Percentiles rank a stretch among this genome's conserved stretches.
Conservation (phyloP, 2,888 invertebrate species). For the Panorpa germanica region DNA sequence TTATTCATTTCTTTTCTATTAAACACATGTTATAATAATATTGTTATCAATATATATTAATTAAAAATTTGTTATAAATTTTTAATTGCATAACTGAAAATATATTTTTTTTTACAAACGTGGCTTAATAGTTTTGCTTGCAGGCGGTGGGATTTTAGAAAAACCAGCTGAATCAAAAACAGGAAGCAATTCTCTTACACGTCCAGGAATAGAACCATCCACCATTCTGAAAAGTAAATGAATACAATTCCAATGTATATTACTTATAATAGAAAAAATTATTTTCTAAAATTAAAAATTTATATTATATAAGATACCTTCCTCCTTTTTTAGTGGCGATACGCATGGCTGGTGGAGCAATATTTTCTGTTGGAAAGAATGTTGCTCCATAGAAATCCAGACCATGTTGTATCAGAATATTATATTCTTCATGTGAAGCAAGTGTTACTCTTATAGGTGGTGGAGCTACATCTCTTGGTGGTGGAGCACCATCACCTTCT, state of each 20-base stretch:
- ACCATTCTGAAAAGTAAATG: constrained; percentile 31
- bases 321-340: constrained; percentile 30
- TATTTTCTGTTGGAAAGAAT: constrained; percentile 67
- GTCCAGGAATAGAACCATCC: constrained; percentile 45
- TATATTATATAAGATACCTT: constrained; percentile 16
- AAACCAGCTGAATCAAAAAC: constrained; percentile 78
- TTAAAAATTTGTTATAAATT: too few species aligned
- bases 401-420: constrained; percentile 62
- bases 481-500: constrained; percentile 22
- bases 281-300: constrained; percentile 2
- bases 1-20: too few species aligned
- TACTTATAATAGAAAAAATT: neutral
- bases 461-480: constrained; percentile 34
- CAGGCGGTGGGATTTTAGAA: constrained; percentile 61
- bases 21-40: too few species aligned
- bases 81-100: too few species aligned
- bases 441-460: constrained; percentile 54
- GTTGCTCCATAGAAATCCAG: constrained; percentile 77
- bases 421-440: constrained; percentile 57
- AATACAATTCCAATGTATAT: too few species aligned
- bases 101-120: constrained; percentile 14
- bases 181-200: constrained; percentile 54
- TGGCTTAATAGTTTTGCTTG: constrained; percentile 57
- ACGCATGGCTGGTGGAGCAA: constrained; percentile 40
- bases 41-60: too few species aligned